phyloP scores from a whole-genome alignment of 2,888 invertebrate species.

The Eulithis prunata region DNA sequence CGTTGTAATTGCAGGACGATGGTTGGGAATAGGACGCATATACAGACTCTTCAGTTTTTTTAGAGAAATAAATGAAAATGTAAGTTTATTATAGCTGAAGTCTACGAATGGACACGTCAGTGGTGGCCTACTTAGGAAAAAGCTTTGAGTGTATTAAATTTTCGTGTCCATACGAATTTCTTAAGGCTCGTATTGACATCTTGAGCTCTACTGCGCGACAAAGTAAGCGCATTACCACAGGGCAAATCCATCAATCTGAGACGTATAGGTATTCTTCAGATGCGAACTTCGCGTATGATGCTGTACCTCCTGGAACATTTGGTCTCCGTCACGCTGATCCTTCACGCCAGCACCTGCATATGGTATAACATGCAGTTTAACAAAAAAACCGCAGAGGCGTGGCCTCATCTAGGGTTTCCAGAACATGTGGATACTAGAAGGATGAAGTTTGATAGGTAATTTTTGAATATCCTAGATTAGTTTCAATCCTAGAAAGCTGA shows the following conservation, averaged over 20 bases:
- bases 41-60: conserved; percentile 64
- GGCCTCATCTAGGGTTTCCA: conserved; percentile 59
- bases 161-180: too few relatives aligned
- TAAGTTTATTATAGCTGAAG: conserved; percentile 46
- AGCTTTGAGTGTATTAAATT: too few relatives aligned
- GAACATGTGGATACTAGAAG: conserved; percentile 54
- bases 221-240: too few relatives aligned
- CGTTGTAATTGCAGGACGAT: conserved; percentile 53
- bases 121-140: too few relatives aligned
- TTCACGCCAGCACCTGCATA: conserved; percentile 65
- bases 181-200: too few relatives aligned
- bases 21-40: conserved; percentile 66
- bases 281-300: conserved; percentile 60
- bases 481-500: too few relatives aligned
- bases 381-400: conserved; percentile 31
- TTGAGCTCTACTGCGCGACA: too few relatives aligned
- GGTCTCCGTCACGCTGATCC: conserved; percentile 48
- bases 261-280: conserved; percentile 47
- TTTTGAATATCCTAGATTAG: too few relatives aligned
- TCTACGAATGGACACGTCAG: too few relatives aligned
- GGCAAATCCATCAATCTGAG: too few relatives aligned
- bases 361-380: conserved; percentile 59
- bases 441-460: conserved; percentile 57
- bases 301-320: conserved; percentile 64
- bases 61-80: conserved; percentile 60